phyloP scores from a whole-genome alignment of 2,113 vertebrate genomes.

The Sphaerodactylus townsendi region DNA sequence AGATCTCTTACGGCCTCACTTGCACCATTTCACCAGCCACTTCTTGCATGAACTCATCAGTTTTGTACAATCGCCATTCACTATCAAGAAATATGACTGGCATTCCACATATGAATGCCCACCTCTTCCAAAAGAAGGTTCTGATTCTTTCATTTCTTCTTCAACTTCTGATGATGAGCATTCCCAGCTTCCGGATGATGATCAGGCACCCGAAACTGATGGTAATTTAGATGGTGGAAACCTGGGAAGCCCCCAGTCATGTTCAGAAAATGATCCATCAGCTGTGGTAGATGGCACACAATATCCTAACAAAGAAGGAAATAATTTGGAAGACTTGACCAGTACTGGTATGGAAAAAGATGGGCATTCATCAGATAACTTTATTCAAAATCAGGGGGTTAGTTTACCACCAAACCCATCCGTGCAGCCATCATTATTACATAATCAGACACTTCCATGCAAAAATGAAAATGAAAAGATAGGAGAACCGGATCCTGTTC shows the following conservation, averaged over 20 bases:
- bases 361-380: not conserved
- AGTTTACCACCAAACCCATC: not conserved
- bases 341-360: not conserved
- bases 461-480: not conserved
- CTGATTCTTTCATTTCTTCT: not conserved
- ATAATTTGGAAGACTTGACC: not conserved
- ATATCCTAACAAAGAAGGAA: not conserved
- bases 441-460: not conserved
- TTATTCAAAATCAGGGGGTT: not conserved
- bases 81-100: constrained; percentile 58
- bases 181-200: not conserved
- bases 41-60: constrained; percentile 65
- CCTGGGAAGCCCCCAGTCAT: not conserved
- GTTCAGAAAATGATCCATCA: not conserved
- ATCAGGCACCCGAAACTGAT: not conserved
- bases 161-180: not conserved
- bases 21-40: constrained; percentile 48
- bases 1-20: constrained; percentile 53
- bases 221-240: not conserved
- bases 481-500: not conserved
- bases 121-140: not conserved
- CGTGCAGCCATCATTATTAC: not conserved
- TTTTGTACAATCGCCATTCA: constrained; percentile 59
- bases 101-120: constrained; percentile 49
- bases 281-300: not conserved